Conservation (phyloP, 1,140 invertebrate species). For the Rhynchophorus ferrugineus region DNA sequence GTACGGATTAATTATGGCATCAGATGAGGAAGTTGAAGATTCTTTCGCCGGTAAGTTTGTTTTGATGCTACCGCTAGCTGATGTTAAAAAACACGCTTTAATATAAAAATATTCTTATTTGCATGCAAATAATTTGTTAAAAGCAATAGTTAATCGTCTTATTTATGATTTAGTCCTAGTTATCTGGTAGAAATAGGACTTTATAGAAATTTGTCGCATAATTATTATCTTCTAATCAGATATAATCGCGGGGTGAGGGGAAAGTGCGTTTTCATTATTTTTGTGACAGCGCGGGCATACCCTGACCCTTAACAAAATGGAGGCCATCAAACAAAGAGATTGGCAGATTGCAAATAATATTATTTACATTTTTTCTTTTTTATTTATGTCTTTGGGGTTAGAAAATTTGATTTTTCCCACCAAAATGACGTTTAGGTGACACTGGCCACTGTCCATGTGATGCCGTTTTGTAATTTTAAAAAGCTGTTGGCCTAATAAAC, state of each 20-base stretch:
- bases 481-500: not conserved
- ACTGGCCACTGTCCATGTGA: constrained; percentile 37
- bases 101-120: too few species aligned
- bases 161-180: too few species aligned
- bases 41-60: constrained; percentile 64
- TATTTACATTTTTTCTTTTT: constrained; percentile 17
- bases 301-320: constrained; percentile 59
- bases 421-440: constrained; percentile 31
- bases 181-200: not conserved
- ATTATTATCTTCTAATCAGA: constrained; percentile 33
- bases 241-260: constrained; percentile 32
- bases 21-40: constrained; percentile 69
- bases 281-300: constrained; percentile 45
- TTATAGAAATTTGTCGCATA: constrained; percentile 18
- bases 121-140: constrained; percentile 9
- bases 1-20: constrained; percentile 51
- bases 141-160: too few species aligned
- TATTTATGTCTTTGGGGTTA: constrained; percentile 28
- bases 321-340: constrained; percentile 62
- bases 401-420: constrained; percentile 37
- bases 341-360: constrained; percentile 43
- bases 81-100: constrained; percentile 23
- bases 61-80: constrained; percentile 25
- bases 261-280: constrained; percentile 43
- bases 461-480: constrained; percentile 22